phyloP scores from a whole-genome alignment of 2,888 invertebrate species.

The Gymnoscelis rufifasciata region DNA sequence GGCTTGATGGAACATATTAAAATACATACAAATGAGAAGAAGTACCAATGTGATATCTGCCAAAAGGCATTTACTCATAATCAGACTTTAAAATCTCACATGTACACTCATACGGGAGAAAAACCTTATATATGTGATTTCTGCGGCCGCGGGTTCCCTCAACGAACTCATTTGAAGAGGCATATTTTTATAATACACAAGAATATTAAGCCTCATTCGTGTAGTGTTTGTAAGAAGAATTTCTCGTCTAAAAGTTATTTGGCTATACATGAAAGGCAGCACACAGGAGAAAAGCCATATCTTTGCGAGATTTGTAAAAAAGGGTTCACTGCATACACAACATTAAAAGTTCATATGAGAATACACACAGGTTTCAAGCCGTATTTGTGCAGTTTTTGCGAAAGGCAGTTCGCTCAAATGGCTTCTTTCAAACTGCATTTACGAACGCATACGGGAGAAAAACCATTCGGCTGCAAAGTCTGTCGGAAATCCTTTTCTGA shows the following conservation, averaged over 20 bases:
- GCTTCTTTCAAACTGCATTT: slow-evolving; percentile 65
- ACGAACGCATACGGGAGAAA: slow-evolving; percentile 62
- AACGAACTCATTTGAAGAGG: slow-evolving; percentile 60
- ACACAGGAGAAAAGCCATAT: slow-evolving; percentile 60
- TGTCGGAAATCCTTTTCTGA: slow-evolving; percentile 67
- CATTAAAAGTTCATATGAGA: slow-evolving; percentile 66
- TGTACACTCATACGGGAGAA: slow-evolving; percentile 63
- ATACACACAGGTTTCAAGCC: slow-evolving; percentile 66
- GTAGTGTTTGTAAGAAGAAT: slow-evolving; percentile 58
- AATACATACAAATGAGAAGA: slow-evolving; percentile 58
- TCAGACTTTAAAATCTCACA: slow-evolving; percentile 65
- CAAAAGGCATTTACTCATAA: slow-evolving; percentile 59
- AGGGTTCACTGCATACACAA: slow-evolving; percentile 63
- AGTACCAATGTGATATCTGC: slow-evolving; percentile 53
- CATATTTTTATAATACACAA: slow-evolving; percentile 66
- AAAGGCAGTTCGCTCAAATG: slow-evolving; percentile 63
- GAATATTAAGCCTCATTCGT: slow-evolving; percentile 54
- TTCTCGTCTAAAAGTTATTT: slow-evolving; percentile 68
- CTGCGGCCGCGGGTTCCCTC: slow-evolving; percentile 59
- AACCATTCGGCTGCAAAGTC: slow-evolving; percentile 55
- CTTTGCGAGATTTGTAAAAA: slow-evolving; percentile 64
- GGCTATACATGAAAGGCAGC: slow-evolving; percentile 59
- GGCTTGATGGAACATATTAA: slow-evolving; percentile 65
- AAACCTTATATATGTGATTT: slow-evolving; percentile 63
- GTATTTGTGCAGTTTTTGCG: slow-evolving; percentile 58